Percentiles rank a stretch among this genome's conserved stretches.
phyloP scores from a whole-genome alignment of 2,113 vertebrate genomes.

The Eubucco bourcierii region DNA sequence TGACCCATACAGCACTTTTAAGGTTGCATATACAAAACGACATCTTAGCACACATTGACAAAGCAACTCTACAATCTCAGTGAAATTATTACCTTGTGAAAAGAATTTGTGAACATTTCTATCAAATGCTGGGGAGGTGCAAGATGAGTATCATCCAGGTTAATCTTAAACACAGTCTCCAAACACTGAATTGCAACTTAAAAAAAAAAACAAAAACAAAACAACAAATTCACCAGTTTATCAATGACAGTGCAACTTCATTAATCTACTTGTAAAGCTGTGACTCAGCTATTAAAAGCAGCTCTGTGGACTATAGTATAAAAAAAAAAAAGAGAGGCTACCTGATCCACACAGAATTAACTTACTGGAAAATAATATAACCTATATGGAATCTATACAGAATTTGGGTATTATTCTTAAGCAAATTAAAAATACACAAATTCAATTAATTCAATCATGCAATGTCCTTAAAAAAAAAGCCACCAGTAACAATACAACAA shows the following conservation, averaged over 20 bases:
- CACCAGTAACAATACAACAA: too few species aligned
- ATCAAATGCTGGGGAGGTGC: constrained; percentile 86
- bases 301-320: neutral
- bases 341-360: neutral
- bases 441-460: neutral
- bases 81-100: constrained; percentile 85
- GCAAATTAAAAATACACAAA: neutral
- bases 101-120: constrained; percentile 90
- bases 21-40: neutral
- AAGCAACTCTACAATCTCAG: constrained; percentile 9
- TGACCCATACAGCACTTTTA: neutral
- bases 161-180: constrained; percentile 97
- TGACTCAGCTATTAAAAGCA: neutral
- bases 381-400: neutral
- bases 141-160: constrained; percentile 87
- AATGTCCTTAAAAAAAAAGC: neutral
- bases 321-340: neutral
- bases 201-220: neutral
- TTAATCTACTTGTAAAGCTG: neutral
- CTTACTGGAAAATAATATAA: neutral
- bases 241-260: neutral
- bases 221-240: neutral
- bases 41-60: neutral
- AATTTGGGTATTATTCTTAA: neutral
- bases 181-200: constrained; percentile 96